A percentile compares a stretch with the other conserved stretches of the same genome.
Conservation (phyloP, 2,113 vertebrate genomes). For the Euleptes europaea region DNA sequence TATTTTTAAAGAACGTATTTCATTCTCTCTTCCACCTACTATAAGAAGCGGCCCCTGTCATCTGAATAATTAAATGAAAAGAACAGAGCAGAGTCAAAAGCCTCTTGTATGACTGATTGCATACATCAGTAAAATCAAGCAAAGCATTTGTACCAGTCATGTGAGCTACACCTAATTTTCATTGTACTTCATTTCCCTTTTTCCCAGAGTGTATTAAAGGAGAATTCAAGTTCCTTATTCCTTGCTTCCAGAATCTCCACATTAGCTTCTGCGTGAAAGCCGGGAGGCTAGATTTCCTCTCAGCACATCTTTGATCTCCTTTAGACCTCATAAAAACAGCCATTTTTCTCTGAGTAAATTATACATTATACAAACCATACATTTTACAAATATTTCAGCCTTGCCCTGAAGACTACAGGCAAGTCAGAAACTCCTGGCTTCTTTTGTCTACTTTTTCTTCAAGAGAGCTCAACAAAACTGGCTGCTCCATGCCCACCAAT, state of each 20-base stretch:
- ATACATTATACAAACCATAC: neutral
- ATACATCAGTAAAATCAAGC: slow-evolving; percentile 41
- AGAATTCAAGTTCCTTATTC: slow-evolving; percentile 18
- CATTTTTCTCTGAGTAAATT: neutral
- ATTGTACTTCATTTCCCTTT: slow-evolving; percentile 21
- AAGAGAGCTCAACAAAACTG: neutral
- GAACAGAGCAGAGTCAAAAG: slow-evolving; percentile 13
- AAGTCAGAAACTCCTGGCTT: neutral
- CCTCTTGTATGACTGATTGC: slow-evolving; percentile 25
- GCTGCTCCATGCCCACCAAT: neutral
- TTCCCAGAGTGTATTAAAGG: slow-evolving; percentile 33
- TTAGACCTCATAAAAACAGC: slow-evolving; percentile 14
- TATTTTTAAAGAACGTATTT: neutral
- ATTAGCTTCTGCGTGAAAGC: slow-evolving; percentile 22
- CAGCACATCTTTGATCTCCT: slow-evolving; percentile 15
- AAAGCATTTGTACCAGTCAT: slow-evolving; percentile 3
- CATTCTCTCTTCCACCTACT: slow-evolving; percentile 6
- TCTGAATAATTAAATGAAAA: slow-evolving; percentile 36
- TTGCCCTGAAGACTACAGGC: rapidly evolving
- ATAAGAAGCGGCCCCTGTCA: neutral
- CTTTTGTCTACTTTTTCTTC: neutral
- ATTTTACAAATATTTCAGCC: neutral
- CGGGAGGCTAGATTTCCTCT: neutral
- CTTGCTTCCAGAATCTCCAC: slow-evolving; percentile 40
- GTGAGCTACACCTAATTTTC: slow-evolving; percentile 30